Conservation (phyloP, 2,113 vertebrate genomes). For the Circaetus gallicus region DNA sequence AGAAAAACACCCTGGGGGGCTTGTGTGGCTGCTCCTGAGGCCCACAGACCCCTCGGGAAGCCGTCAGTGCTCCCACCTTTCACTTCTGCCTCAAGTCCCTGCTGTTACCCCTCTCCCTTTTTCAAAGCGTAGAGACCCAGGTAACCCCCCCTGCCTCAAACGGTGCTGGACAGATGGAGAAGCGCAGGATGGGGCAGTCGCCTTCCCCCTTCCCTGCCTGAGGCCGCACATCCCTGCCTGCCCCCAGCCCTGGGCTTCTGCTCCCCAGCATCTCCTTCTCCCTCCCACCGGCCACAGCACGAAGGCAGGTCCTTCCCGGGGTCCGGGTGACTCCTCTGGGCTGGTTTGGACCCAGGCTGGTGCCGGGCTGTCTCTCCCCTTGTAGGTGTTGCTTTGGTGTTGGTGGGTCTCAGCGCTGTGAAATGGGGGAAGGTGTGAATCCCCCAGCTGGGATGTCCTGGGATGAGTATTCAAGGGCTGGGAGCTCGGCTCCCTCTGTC, state of each 20-base stretch:
- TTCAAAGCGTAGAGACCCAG: accelerated
- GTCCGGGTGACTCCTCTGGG: background rate
- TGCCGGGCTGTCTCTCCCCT: background rate
- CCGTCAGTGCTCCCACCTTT: background rate
- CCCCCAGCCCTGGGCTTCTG: background rate
- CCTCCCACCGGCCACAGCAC: accelerated
- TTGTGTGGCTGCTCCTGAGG: background rate
- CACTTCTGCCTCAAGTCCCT: background rate
- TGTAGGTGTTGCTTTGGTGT: background rate
- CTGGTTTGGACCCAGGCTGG: background rate
- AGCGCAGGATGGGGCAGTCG: background rate
- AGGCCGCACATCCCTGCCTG: background rate
- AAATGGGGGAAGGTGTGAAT: background rate
- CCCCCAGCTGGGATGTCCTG: background rate
- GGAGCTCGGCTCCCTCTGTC: background rate
- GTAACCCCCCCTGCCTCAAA: background rate
- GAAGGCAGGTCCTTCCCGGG: constrained; percentile 31
- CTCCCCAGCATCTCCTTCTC: background rate
- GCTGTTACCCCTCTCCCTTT: background rate
- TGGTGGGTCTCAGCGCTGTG: background rate
- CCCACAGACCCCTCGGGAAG: background rate
- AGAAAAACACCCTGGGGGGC: background rate
- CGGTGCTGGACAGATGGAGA: background rate
- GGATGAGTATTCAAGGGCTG: background rate
- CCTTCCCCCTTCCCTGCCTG: background rate